Evolutionary conservation across 1,140 invertebrate genomes (phyloP).

Genomic region (Hycleus cichorii): DNA sequence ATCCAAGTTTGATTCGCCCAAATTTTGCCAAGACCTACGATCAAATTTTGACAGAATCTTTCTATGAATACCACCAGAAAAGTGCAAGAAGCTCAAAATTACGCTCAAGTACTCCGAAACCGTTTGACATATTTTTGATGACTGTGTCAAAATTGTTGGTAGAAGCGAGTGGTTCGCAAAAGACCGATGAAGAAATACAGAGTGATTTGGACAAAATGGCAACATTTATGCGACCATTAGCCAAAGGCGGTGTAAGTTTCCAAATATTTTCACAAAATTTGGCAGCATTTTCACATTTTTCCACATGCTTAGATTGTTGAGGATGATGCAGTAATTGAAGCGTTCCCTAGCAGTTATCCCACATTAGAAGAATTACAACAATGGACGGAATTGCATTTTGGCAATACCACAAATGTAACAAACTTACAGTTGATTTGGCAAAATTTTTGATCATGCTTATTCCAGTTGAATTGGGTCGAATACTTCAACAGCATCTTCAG

Average conservation of each 20-base stretch:
- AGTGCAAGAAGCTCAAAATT: neutral
- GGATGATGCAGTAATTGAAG: constrained; percentile 3
- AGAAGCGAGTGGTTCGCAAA: neutral
- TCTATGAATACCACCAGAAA: neutral
- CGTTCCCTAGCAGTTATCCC: neutral
- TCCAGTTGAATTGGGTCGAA: constrained; percentile 36
- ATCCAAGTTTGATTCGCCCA: neutral
- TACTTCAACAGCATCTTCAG: constrained; percentile 26
- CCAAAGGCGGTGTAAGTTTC: constrained; percentile 19
- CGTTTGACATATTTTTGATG: neutral
- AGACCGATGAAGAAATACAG: constrained; percentile 19
- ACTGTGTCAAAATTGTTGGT: neutral
- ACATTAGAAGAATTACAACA: constrained; percentile 28
- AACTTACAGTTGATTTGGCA: neutral
- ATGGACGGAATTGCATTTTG: constrained; percentile 31
- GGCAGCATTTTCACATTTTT: neutral
- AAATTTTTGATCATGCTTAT: constrained; percentile 5
- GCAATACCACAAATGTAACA: constrained; percentile 3
- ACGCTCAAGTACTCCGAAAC: neutral
- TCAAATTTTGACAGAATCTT: neutral
- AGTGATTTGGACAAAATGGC: constrained; percentile 15
- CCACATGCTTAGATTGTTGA: constrained; percentile 18
- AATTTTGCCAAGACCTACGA: neutral
- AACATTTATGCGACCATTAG: constrained; percentile 20
- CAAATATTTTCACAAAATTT: neutral